Evolutionary conservation across 2,888 invertebrate species (phyloP).

Genomic region (Pseudanteris insignis): DNA sequence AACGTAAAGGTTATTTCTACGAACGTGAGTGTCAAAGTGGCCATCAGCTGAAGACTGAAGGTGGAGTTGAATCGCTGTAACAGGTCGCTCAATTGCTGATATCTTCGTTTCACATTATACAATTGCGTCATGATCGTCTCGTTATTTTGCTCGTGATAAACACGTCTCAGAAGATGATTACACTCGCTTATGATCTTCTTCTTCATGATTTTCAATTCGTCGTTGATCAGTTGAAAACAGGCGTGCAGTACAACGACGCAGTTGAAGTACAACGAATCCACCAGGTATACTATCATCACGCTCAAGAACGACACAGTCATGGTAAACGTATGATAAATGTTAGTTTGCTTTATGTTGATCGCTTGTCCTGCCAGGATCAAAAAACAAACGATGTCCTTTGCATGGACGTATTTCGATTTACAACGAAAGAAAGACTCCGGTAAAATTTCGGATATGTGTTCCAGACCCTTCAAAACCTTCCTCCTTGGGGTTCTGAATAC

Average conservation of each 20-base stretch:
- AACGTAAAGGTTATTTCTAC: slow-evolving; percentile 55
- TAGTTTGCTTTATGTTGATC: slow-evolving; percentile 28
- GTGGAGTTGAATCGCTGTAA: slow-evolving; percentile 49
- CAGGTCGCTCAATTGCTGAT: slow-evolving; percentile 50
- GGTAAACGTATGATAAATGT: background rate
- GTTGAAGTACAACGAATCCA: slow-evolving; percentile 51
- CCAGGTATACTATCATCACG: slow-evolving; percentile 47
- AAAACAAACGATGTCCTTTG: slow-evolving; percentile 49
- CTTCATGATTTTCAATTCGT: slow-evolving; percentile 46
- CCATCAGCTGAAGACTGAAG: slow-evolving; percentile 50
- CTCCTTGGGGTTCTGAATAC: slow-evolving; percentile 35
- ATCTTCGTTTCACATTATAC: slow-evolving; percentile 47
- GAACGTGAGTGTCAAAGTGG: slow-evolving; percentile 51
- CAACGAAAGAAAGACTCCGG: slow-evolving; percentile 37
- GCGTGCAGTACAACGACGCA: slow-evolving; percentile 47
- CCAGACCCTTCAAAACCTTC: slow-evolving; percentile 44
- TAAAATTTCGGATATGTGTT: slow-evolving; percentile 42
- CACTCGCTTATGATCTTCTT: slow-evolving; percentile 48
- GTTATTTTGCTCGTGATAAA: slow-evolving; percentile 51
- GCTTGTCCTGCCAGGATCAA: slow-evolving; percentile 47
- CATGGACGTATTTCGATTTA: slow-evolving; percentile 47
- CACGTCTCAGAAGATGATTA: slow-evolving; percentile 53
- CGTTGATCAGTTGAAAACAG: slow-evolving; percentile 50
- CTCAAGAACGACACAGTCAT: slow-evolving; percentile 42
- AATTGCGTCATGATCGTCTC: slow-evolving; percentile 48